A percentile compares a stretch with the other conserved stretches of the same genome.
Evolutionary conservation across 2,113 vertebrate species (phyloP).

Genomic region (Microtus montanus): DNA sequence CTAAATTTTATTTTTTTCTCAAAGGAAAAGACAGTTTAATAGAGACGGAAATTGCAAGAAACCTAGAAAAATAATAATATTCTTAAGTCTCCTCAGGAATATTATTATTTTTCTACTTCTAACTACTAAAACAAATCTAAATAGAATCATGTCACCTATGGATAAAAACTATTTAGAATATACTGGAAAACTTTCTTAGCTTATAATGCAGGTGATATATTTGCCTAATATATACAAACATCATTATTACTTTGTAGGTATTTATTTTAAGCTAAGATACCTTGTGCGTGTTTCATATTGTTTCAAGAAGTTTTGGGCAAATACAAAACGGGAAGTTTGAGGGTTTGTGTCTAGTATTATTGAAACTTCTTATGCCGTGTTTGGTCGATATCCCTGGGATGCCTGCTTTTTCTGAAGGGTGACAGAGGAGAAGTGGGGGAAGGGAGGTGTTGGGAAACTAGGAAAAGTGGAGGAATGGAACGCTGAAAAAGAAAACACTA

Average conservation of each 20-base stretch:
- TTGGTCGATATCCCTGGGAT: not conserved
- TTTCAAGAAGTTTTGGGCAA: not conserved
- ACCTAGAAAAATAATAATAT: not conserved
- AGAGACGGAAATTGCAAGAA: not conserved
- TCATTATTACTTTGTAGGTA: not conserved
- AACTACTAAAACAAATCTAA: conserved; percentile 24
- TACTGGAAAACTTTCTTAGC: not conserved
- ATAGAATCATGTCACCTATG: not conserved
- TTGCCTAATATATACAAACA: not conserved
- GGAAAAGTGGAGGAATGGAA: not conserved
- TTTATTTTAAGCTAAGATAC: not conserved
- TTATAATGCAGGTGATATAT: not conserved
- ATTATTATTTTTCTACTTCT: not conserved
- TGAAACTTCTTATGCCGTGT: not conserved
- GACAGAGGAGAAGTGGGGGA: not conserved
- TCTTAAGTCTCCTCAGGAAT: not conserved
- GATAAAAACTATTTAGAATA: not conserved
- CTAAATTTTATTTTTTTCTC: not conserved
- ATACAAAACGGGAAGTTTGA: not conserved
- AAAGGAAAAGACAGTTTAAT: not conserved
- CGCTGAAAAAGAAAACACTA: not conserved
- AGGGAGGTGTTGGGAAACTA: no score
- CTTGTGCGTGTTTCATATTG: not conserved
- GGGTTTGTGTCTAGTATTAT: not conserved
- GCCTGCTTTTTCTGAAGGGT: not conserved